Percentiles rank a stretch among this genome's conserved stretches.
Evolutionary conservation across 2,113 vertebrate genomes (phyloP).

Genomic region (Mirza zaza): DNA sequence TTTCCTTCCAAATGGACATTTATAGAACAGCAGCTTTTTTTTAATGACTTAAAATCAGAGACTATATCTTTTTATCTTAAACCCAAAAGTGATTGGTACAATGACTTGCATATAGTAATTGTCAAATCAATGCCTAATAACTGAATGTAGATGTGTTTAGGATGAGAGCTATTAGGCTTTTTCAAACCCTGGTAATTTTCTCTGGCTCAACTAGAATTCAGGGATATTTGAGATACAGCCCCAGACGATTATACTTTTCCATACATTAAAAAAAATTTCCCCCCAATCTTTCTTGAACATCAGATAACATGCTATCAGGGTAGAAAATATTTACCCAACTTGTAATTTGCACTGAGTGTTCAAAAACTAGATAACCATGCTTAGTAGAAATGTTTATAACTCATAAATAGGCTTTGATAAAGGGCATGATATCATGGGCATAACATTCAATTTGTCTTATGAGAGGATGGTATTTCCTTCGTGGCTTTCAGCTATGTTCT

Average conservation of each 20-base stretch:
- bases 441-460: neutral
- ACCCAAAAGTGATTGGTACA: neutral
- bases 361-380: neutral
- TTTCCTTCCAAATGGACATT: neutral
- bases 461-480: neutral
- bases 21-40: neutral
- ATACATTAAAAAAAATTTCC: neutral
- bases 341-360: neutral
- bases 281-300: neutral
- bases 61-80: neutral
- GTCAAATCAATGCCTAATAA: neutral
- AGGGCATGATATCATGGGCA: neutral
- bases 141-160: neutral
- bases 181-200: neutral
- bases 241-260: neutral
- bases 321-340: neutral
- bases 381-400: neutral
- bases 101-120: neutral
- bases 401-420: neutral
- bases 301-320: neutral
- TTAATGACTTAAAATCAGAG: neutral
- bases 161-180: neutral
- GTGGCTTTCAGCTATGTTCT: neutral
- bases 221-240: neutral
- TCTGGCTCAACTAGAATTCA: neutral